Conservation (phyloP, 2,797 vertebrate genomes). For the Serranus cabrilla region DNA sequence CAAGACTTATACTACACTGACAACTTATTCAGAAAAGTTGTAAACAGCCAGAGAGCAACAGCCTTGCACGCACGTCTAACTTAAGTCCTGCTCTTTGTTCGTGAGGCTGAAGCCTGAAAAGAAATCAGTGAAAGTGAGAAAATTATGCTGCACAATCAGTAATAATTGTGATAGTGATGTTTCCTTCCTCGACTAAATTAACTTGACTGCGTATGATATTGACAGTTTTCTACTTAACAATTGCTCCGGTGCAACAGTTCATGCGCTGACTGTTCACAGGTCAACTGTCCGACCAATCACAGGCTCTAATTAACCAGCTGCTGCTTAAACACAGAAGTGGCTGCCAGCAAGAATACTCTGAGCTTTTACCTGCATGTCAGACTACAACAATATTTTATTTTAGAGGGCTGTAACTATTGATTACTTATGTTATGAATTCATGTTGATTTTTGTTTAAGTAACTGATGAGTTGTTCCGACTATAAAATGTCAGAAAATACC, state of each 20-base stretch:
- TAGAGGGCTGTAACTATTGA: too few relatives aligned
- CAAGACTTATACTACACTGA: background rate
- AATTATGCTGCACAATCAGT: constrained; percentile 15
- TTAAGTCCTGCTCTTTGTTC: background rate
- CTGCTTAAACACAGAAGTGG: background rate
- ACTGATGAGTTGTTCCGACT: too few relatives aligned
- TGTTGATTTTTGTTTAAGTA: too few relatives aligned
- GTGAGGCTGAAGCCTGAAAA: background rate
- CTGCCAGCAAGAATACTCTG: background rate
- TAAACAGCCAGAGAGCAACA: background rate
- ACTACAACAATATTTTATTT: too few relatives aligned
- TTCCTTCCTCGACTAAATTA: background rate
- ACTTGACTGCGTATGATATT: constrained; percentile 14
- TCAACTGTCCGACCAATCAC: constrained; percentile 36
- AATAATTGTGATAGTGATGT: background rate
- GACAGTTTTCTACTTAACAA: constrained; percentile 8
- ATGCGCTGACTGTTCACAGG: constrained; percentile 1
- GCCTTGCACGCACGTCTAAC: too few relatives aligned
- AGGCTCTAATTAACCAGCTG: constrained; percentile 21
- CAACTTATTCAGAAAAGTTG: background rate
- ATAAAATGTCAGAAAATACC: too few relatives aligned
- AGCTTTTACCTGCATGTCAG: background rate
- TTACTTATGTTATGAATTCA: too few relatives aligned
- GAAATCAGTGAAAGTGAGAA: background rate
- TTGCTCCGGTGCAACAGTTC: background rate